Evolutionary conservation across 2,113 vertebrate genomes (phyloP).

Genomic region (Brachypodius melanocephalos): DNA sequence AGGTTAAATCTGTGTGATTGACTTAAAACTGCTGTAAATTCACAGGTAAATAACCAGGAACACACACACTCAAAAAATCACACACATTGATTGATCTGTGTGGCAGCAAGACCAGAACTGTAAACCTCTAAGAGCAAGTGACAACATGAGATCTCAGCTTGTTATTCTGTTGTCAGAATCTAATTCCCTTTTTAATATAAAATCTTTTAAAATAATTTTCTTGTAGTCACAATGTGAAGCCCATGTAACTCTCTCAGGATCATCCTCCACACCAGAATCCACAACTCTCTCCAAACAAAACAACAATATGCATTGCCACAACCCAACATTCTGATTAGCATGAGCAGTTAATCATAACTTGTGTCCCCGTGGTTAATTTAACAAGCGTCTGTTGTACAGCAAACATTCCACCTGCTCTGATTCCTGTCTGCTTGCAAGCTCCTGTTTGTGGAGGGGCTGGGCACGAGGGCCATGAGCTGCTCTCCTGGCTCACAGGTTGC

Average conservation of each 20-base stretch:
- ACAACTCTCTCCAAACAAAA: neutral
- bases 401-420: neutral
- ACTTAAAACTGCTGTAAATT: neutral
- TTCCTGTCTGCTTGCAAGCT: neutral
- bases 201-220: neutral
- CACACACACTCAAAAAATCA: neutral
- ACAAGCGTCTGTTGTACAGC: neutral
- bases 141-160: neutral
- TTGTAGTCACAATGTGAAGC: neutral
- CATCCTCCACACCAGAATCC: neutral
- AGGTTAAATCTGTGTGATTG: neutral
- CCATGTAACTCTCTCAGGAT: neutral
- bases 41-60: neutral
- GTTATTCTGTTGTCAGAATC: neutral
- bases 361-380: neutral
- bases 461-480: neutral
- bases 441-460: neutral
- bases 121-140: neutral
- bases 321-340: neutral
- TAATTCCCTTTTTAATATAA: neutral
- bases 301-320: rapidly evolving
- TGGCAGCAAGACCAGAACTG: neutral
- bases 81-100: neutral
- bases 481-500: neutral
- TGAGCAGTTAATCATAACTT: neutral